Evolutionary conservation across 2,888 invertebrate genomes (phyloP).

Genomic region (Plebejus melissa): DNA sequence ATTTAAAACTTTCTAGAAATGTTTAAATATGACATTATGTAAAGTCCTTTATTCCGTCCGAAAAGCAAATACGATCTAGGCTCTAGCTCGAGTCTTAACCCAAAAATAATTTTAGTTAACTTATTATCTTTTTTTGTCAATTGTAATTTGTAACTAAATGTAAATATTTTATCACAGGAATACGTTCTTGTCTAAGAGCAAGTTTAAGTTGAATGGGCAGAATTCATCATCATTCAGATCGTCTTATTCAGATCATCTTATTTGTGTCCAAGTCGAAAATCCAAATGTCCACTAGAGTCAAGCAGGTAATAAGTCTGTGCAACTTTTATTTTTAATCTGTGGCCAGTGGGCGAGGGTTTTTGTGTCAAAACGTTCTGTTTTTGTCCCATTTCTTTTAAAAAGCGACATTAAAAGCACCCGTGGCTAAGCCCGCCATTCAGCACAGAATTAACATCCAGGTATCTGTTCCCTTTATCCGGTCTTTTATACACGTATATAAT

Average conservation of each 20-base stretch:
- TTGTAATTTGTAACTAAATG: no score
- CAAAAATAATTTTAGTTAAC: no score
- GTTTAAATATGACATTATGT: no score
- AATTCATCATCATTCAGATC: neutral
- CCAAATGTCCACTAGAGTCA: neutral
- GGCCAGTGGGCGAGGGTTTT: neutral
- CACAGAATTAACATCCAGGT: constrained; percentile 16
- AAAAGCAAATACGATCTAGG: no score
- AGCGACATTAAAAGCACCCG: constrained; percentile 3
- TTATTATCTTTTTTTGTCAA: no score
- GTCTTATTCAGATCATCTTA: neutral
- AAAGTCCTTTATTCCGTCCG: no score
- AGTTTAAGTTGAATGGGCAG: neutral
- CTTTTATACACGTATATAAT: neutral
- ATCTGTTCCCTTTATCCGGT: neutral
- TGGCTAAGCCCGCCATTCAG: neutral
- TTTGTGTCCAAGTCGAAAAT: neutral
- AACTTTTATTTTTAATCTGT: constrained; percentile 9
- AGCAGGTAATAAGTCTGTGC: neutral
- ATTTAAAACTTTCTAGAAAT: no score
- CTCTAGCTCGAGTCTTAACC: no score
- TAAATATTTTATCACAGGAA: no score
- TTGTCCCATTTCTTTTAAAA: constrained; percentile 25
- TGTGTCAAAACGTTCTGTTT: constrained; percentile 13
- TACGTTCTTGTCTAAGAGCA: no score